phyloP scores from a whole-genome alignment of 2,113 vertebrate genomes.

The Sylvicapra grimmia region DNA sequence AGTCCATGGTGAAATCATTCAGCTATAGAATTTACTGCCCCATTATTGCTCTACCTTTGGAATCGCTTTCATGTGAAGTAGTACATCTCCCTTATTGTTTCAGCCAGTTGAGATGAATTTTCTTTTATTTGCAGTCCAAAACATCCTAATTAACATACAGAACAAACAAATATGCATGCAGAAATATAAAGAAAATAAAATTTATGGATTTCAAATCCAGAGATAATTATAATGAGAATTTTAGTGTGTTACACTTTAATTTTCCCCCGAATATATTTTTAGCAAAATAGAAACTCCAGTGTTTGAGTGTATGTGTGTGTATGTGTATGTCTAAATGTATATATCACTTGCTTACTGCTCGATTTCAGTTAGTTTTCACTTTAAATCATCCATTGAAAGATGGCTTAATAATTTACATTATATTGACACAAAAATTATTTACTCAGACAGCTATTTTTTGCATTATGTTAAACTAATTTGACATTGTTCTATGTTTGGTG shows the following conservation, averaged over 20 bases:
- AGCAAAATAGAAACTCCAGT: neutral
- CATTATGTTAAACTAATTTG: neutral
- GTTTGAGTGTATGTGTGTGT: neutral
- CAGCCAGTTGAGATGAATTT: neutral
- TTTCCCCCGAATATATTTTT: neutral
- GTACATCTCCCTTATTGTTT: neutral
- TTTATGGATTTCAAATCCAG: neutral
- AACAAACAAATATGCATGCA: neutral
- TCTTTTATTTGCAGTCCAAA: neutral
- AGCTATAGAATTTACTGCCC: neutral
- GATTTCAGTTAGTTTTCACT: neutral
- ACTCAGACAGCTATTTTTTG: neutral
- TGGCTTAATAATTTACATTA: neutral
- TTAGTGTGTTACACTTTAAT: neutral
- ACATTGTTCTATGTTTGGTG: neutral
- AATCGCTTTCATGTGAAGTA: neutral
- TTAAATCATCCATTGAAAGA: neutral
- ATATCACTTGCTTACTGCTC: neutral
- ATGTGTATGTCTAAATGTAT: neutral
- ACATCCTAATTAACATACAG: neutral
- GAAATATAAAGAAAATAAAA: neutral
- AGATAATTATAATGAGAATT: neutral
- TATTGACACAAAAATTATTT: neutral
- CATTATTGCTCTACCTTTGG: neutral
- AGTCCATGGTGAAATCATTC: neutral